Evolutionary conservation across 2,888 invertebrate species (phyloP), one percentile per base, ranked within the genome.

Genomic region (Morinoia aosen): DNA sequence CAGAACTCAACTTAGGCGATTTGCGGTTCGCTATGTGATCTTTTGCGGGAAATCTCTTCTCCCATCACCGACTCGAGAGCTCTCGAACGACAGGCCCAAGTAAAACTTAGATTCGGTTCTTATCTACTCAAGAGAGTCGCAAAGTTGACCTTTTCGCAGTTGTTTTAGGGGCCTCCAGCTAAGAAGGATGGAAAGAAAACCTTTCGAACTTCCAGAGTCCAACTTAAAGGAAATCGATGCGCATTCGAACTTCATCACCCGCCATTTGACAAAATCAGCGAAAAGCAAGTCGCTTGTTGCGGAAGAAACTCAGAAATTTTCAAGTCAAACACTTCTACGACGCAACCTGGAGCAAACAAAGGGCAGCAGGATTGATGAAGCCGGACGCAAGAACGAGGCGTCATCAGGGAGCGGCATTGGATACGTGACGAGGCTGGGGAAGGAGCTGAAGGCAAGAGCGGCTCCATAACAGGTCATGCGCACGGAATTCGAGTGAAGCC

Each of bases 331-430:
- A 8, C 76, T 33, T 10, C 76, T 25, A 76, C 2, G 76, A 76
- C 76, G 16, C 8, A 76, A 76, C 25, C 25, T 76, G 33, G 25
- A 40, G 40, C 90, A 90, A 48, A 90, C 90, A 40, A 48, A 48
- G 90, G 16, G 48, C 12, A 39, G 48, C 12, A 39, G 25, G 16
- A 90, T 90, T 48, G 40, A 90, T 90, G 90, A 48, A 90, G 90
- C 1, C 40, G 39, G 90, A 40, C 90, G 25, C 10, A 39, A 48
- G 40, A 90, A 90, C 39, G 11, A 14, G 40, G 40, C 40, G 40
- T 90, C 90, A 90, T 90, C 90, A 76, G 90, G 90, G 40, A 90
- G 90, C 90, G 39, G 48, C 90, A 90, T 90, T 40, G 90, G 40
- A 40, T 10, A 90, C 90, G 90, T 90, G 90, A 90, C 40, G 90